Base-by-base conservation (phyloP, 2,797 vertebrate species). In the Fistularia commersonii region DNA sequence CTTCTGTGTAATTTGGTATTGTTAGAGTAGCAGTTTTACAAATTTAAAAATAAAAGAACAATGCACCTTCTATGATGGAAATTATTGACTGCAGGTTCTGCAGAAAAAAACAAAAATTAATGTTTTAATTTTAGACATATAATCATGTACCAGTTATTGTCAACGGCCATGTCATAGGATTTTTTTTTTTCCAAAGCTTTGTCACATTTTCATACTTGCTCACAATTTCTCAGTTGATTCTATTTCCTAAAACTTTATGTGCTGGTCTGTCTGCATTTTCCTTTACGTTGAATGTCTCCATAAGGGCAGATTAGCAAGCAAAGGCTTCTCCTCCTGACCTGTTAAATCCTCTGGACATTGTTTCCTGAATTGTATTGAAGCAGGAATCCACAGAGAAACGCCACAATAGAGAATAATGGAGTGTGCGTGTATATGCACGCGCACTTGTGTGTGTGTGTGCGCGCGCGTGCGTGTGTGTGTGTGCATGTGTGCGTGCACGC, bases 301-400 rank as follows among this genome's bases (percentile, higher is more conserved):
- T 69, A 62, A 70, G 72, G 48, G 70, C 75, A 81, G 44, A 70
- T 51, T 64, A 67, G 57, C 61, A 76, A 64, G 80, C 77, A 78
- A 82, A 84, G 71, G 38, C 70, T 77, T 72, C 79, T 74, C 66
- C 80, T 74, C 73, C 80, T 83, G 80, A 85, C 83, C 75, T 75
- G 76, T 48, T 79, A 69, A 77, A 74, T 80, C 64, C 77, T 79
- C 57, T 66, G 41, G 14, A 66, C 77, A 85, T 88, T 88, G 89
- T 90, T 87, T 77, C 78, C 78, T 45, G 60, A 79, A 80, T 84
- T 80, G 82, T 83, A 82, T 87, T 88, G 87, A 90, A 83, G 72
- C 70, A 41, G 49, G 64, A 74, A 73, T 83, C 73, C 68, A 72
- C 68, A 66, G 72, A 87, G 82, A 78, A 76, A 64, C 59, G 54